A percentile compares a stretch with the other conserved stretches of the same genome.
Conservation (phyloP, 2,797 vertebrate species). For the Brachyalestes nurse region DNA sequence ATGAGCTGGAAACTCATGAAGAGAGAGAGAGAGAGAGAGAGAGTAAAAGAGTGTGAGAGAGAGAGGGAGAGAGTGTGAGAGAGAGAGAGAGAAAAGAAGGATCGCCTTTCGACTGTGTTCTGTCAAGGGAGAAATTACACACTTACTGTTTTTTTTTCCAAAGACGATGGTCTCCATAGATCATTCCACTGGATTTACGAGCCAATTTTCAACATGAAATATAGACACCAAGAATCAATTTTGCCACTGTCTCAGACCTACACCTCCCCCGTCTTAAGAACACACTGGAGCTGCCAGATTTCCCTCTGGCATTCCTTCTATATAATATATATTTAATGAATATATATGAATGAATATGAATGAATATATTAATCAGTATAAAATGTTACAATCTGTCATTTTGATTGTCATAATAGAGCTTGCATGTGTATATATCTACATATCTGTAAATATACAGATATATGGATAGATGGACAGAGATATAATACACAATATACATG, state of each 20-base stretch:
- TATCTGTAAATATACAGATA: too few species aligned
- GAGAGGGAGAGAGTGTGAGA: constrained; percentile 65
- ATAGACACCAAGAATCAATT: constrained; percentile 95
- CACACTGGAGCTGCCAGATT: not conserved
- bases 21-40: constrained; percentile 72
- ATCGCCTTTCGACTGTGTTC: constrained; percentile 94
- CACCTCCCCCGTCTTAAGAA: constrained; percentile 50
- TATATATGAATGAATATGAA: too few species aligned
- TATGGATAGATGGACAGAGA: too few species aligned
- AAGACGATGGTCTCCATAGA: constrained; percentile 97
- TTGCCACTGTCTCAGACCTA: constrained; percentile 82
- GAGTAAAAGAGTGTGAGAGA: constrained; percentile 75
- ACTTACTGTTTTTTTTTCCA: constrained; percentile 97
- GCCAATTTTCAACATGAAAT: constrained; percentile 99
- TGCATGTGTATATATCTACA: too few species aligned
- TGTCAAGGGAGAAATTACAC: constrained; percentile 99
- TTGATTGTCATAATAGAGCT: too few species aligned
- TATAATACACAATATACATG: too few species aligned
- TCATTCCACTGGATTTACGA: constrained; percentile 94
- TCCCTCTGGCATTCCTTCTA: too few species aligned
- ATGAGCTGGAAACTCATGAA: constrained; percentile 88
- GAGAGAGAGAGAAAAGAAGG: constrained; percentile 83
- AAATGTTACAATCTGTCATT: too few species aligned
- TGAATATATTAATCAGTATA: too few species aligned
- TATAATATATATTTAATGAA: too few species aligned